These are phyloP conservation scores for Cephalopachus bancanus DNA, from an alignment of 2,797 vertebrate genomes.

Conservation along the genomic window DNA sequence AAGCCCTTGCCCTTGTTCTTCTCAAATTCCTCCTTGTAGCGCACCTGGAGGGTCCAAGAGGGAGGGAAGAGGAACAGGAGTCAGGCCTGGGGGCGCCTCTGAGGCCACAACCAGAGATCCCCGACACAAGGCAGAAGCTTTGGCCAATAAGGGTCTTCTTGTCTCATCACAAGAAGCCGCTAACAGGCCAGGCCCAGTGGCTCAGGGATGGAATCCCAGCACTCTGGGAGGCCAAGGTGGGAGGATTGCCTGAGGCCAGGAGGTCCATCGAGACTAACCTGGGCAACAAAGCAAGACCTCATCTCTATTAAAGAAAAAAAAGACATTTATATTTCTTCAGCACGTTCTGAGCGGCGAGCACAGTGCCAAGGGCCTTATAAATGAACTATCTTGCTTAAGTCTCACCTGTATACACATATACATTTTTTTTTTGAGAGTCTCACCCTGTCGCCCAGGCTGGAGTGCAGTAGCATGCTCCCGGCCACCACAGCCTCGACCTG, in stretches of 20 bases:
- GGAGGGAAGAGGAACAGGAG: not conserved
- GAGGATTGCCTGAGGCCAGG: too few relatives aligned
- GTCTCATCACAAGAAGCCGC: not conserved
- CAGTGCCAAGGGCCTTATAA: not conserved
- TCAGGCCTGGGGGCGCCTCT: not conserved
- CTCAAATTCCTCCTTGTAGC: constrained; percentile 98
- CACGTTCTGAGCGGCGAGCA: not conserved
- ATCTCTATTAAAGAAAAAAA: too few relatives aligned
- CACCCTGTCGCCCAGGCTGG: too few relatives aligned
- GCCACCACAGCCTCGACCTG: too few relatives aligned
- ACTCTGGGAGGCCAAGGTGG: too few relatives aligned
- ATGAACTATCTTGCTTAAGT: not conserved
- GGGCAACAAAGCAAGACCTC: too few relatives aligned
- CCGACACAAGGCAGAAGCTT: not conserved
- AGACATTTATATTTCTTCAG: not conserved
- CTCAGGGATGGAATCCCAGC: too few relatives aligned
- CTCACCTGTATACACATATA: not conserved
- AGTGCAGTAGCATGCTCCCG: too few relatives aligned
- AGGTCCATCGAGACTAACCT: too few relatives aligned
- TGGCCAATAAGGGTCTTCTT: not conserved
- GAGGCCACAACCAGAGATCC: not conserved
- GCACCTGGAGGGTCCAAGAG: constrained; percentile 89
- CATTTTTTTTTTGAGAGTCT: too few relatives aligned
- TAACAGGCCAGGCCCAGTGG: too few relatives aligned
- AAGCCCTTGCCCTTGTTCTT: constrained; percentile 98